Conservation (phyloP, 2,888 invertebrate species). For the Meganola albula region DNA sequence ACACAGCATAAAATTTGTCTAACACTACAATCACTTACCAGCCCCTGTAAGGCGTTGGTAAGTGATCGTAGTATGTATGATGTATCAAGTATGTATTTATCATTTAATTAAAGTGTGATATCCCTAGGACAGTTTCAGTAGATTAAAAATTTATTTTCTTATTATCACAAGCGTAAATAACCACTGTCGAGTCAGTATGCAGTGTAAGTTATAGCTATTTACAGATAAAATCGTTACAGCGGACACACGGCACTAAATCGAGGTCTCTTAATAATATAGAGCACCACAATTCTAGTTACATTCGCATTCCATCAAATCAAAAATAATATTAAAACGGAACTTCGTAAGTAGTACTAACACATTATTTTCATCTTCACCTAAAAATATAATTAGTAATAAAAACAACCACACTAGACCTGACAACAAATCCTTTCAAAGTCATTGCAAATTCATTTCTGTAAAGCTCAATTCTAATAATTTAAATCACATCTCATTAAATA, state of each 20-base stretch:
- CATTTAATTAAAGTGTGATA: too few relatives aligned
- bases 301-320: not conserved
- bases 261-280: constrained; percentile 13
- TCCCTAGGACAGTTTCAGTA: too few relatives aligned
- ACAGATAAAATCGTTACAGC: constrained; percentile 12
- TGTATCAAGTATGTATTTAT: too few relatives aligned
- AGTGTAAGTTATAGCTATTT: constrained; percentile 10
- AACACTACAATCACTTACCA: too few relatives aligned
- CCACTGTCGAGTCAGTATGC: constrained; percentile 17
- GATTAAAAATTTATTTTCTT: too few relatives aligned
- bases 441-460: constrained; percentile 69
- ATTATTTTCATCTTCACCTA: constrained; percentile 21
- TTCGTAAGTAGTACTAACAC: constrained; percentile 23
- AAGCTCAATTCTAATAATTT: constrained; percentile 67
- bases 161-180: constrained; percentile 9
- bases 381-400: constrained; percentile 40
- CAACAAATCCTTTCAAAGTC: constrained; percentile 42
- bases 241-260: constrained; percentile 10
- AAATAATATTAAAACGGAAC: constrained; percentile 25
- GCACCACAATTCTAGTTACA: constrained; percentile 22
- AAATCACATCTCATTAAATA: constrained; percentile 75
- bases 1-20: too few relatives aligned
- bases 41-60: too few relatives aligned
- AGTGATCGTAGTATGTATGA: too few relatives aligned
- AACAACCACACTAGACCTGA: constrained; percentile 47